Conservation (phyloP, 1,140 invertebrate species). For the Lethrus apterus region DNA sequence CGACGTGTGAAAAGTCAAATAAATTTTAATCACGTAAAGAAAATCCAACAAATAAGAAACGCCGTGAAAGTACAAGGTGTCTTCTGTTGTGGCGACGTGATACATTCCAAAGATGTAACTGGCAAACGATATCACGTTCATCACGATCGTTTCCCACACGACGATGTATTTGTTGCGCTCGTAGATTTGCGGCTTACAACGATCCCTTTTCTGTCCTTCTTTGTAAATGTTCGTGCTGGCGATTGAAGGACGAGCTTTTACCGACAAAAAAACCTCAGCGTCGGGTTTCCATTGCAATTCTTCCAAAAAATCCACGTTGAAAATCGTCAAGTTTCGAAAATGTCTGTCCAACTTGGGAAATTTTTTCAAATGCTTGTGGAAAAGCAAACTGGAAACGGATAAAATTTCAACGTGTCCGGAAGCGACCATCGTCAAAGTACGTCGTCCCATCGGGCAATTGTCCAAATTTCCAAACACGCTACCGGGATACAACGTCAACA, state of each 20-base stretch:
- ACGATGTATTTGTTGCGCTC: no score
- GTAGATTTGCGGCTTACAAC: not conserved
- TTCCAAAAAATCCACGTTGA: constrained; percentile 6
- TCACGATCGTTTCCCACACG: constrained; percentile 1
- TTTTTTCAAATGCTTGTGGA: constrained; percentile 1
- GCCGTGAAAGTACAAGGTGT: not conserved
- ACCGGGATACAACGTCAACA: constrained; percentile 10
- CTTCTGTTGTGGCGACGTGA: not conserved
- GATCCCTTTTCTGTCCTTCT: not conserved
- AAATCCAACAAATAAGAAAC: constrained; percentile 13
- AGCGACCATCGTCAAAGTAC: constrained; percentile 10
- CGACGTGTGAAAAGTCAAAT: constrained; percentile 16
- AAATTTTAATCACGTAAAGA: constrained; percentile 17
- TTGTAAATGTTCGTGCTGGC: not conserved
- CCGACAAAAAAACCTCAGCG: no score
- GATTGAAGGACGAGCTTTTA: no score
- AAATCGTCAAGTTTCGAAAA: constrained; percentile 4
- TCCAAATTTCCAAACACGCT: constrained; percentile 17
- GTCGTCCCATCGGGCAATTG: constrained; percentile 4
- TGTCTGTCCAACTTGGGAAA: not conserved
- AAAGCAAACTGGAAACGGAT: not conserved
- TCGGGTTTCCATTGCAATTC: not conserved
- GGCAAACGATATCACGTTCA: not conserved
- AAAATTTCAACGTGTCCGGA: constrained; percentile 10
- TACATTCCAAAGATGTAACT: constrained; percentile 2